These are phyloP conservation scores for Drosophila sordidapex DNA, from an alignment of 2,888 invertebrate genomes.

Conservation along the genomic window DNA sequence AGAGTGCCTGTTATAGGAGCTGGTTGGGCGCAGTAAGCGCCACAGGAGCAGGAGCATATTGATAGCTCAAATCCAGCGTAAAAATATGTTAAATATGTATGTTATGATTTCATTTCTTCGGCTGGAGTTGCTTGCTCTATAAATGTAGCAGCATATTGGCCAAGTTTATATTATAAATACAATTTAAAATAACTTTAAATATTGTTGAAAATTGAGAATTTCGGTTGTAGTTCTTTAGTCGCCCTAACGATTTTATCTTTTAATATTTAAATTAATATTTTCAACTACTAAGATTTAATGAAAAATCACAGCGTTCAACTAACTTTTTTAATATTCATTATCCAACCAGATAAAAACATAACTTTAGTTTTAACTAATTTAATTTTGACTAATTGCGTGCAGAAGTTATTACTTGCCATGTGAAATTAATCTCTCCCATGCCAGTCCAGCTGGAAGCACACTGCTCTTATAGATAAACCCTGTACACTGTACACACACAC, in stretches of 20 bases:
- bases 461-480: constrained; percentile 43
- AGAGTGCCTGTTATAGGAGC: constrained; percentile 4
- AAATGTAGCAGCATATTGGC: neutral
- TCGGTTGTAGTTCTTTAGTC: neutral
- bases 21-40: neutral
- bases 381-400: constrained; percentile 19
- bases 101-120: neutral
- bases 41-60: constrained; percentile 9
- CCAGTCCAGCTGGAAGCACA: constrained; percentile 24
- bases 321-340: neutral
- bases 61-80: constrained; percentile 27
- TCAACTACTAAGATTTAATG: neutral
- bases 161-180: neutral
- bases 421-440: constrained; percentile 48
- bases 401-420: constrained; percentile 21
- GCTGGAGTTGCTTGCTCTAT: constrained; percentile 4
- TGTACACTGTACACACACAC: constrained; percentile 11
- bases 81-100: constrained; percentile 14
- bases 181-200: neutral
- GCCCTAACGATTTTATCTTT: neutral
- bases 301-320: neutral
- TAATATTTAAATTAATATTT: neutral
- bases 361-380: constrained; percentile 5
- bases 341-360: neutral
- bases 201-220: neutral